These are phyloP conservation scores for Loriculus beryllinus DNA, from an alignment of 2,797 vertebrate genomes.

Conservation along the genomic window DNA sequence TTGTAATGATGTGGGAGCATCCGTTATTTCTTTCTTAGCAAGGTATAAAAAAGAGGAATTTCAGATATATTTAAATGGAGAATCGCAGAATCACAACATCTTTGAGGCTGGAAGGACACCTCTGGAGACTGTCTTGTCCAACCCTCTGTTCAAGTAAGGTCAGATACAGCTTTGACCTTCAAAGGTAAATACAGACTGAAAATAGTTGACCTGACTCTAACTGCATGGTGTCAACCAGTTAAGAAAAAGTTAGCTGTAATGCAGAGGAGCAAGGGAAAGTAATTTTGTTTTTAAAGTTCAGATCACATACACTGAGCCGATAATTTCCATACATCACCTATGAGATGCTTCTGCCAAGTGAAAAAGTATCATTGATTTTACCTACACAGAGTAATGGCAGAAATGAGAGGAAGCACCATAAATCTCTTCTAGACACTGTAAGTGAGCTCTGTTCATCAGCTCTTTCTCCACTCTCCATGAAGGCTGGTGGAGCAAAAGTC, in stretches of 20 bases:
- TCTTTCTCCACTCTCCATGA: neutral
- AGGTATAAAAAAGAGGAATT: neutral
- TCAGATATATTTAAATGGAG: neutral
- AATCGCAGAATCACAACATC: neutral
- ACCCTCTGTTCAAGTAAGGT: neutral
- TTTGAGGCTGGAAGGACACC: neutral
- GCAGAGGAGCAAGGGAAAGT: neutral
- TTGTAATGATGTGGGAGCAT: neutral
- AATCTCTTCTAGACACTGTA: neutral
- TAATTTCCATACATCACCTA: neutral
- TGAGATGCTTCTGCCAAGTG: neutral
- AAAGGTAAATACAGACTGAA: neutral
- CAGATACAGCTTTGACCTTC: neutral
- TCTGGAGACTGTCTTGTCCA: neutral
- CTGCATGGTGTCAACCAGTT: neutral
- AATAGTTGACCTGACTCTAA: neutral
- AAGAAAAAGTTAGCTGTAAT: neutral
- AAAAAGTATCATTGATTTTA: constrained; percentile 33
- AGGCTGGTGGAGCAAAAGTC: neutral
- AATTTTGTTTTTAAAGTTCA: neutral
- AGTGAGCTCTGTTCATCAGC: neutral
- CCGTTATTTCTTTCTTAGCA: neutral
- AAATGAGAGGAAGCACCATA: neutral
- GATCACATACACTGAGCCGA: neutral
- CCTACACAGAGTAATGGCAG: neutral